phyloP scores from a whole-genome alignment of 1,140 invertebrate species.

The Leptinotarsa lineolata region DNA sequence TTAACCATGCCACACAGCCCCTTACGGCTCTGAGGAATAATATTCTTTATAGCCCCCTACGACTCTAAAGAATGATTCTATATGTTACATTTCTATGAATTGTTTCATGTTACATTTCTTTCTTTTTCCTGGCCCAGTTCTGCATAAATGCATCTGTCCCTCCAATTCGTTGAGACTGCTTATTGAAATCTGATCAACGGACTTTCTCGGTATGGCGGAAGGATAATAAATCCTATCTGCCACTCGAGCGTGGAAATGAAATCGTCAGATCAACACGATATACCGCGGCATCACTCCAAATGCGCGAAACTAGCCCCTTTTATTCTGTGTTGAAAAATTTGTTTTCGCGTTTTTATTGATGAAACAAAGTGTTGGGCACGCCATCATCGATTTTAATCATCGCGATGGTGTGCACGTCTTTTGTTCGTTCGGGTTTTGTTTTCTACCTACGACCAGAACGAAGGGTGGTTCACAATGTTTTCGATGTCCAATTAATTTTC shows the following conservation, averaged over 20 bases:
- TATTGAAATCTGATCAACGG: too few species aligned
- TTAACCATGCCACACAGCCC: too few species aligned
- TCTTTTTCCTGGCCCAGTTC: too few species aligned
- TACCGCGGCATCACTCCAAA: not conserved
- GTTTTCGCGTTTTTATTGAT: constrained; percentile 1
- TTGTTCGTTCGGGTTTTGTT: constrained; percentile 3
- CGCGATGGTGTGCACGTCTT: constrained; percentile 1
- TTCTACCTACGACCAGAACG: constrained; percentile 1
- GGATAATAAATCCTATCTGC: not conserved
- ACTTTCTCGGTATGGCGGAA: not conserved
- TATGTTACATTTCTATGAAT: too few species aligned
- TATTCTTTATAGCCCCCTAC: too few species aligned
- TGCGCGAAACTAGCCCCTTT: not conserved
- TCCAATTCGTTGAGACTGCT: too few species aligned
- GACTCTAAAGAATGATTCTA: too few species aligned
- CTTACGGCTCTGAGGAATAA: too few species aligned
- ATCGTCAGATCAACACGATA: not conserved
- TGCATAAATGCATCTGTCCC: too few species aligned
- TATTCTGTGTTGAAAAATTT: not conserved
- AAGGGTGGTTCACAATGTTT: not conserved
- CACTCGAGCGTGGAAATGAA: not conserved
- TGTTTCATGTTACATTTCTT: too few species aligned
- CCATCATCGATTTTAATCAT: not conserved
- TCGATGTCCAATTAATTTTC: not conserved
- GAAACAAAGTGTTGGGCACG: not conserved